phyloP scores from a whole-genome alignment of 2,113 vertebrate species.

The Bungarus multicinctus region DNA sequence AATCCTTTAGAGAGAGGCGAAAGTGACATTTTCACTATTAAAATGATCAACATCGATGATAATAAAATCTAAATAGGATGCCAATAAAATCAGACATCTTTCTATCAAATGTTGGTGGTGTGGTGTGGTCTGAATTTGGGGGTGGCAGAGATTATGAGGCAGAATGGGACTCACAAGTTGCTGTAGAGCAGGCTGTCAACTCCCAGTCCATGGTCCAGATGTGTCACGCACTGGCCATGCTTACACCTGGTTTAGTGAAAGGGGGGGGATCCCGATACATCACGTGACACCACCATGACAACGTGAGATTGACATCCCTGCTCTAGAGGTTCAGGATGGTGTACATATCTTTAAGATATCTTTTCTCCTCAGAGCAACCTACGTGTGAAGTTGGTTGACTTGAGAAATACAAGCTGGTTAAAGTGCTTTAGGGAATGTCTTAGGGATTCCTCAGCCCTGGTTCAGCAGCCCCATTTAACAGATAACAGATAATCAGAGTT shows the following conservation, averaged over 20 bases:
- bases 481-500: too few species aligned
- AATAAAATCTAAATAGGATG: background rate
- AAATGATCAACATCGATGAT: background rate
- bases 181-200: background rate
- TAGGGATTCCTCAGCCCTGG: background rate
- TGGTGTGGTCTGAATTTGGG: background rate
- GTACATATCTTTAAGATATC: background rate
- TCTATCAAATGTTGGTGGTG: background rate
- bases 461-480: background rate
- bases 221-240: too few species aligned
- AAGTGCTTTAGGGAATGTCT: background rate
- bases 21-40: background rate
- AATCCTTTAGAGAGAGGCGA: background rate
- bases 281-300: fast-evolving
- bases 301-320: too few species aligned
- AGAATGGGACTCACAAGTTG: background rate
- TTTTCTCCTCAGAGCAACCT: background rate
- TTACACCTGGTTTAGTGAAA: too few species aligned
- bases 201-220: too few species aligned
- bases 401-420: background rate
- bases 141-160: background rate
- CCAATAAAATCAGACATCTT: background rate
- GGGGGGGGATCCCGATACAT: too few species aligned
- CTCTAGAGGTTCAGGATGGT: background rate
- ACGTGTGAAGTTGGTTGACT: background rate